phyloP scores from a whole-genome alignment of 2,888 invertebrate species.

The Coronaproctus castanopsis region DNA sequence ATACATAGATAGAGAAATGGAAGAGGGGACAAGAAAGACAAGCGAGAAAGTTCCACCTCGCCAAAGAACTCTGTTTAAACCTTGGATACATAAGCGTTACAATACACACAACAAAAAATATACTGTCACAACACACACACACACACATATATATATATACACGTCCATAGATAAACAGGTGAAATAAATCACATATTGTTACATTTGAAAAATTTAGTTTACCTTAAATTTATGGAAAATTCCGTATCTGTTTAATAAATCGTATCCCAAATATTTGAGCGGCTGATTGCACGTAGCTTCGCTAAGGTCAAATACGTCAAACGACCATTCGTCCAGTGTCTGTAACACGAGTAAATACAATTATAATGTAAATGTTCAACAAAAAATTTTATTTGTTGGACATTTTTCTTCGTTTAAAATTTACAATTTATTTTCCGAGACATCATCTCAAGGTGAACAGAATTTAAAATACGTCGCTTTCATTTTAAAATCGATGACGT shows the following conservation, averaged over 20 bases:
- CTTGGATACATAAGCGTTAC: neutral
- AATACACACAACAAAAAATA: neutral
- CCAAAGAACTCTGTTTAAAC: neutral
- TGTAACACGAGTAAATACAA: no score
- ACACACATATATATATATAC: neutral
- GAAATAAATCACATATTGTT: neutral
- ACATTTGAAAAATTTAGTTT: conserved; percentile 15
- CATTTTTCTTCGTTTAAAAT: no score
- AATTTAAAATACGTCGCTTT: no score
- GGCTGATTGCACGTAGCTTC: conserved; percentile 70
- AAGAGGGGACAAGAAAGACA: neutral
- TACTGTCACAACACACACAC: neutral
- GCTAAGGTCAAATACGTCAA: conserved; percentile 77
- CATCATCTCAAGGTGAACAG: no score
- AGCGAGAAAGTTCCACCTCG: neutral
- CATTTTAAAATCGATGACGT: no score
- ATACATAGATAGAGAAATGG: neutral
- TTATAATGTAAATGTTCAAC: no score
- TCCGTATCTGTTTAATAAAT: conserved; percentile 83
- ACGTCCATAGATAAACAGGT: neutral
- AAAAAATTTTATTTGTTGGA: no score
- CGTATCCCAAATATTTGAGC: conserved; percentile 80
- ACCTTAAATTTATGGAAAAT: conserved; percentile 88
- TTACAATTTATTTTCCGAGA: no score
- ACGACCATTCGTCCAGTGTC: conserved; percentile 85